Percentiles rank a stretch among this genome's conserved stretches.
Evolutionary conservation across 2,797 vertebrate species (phyloP).

Genomic region (Linurgus olivaceus): DNA sequence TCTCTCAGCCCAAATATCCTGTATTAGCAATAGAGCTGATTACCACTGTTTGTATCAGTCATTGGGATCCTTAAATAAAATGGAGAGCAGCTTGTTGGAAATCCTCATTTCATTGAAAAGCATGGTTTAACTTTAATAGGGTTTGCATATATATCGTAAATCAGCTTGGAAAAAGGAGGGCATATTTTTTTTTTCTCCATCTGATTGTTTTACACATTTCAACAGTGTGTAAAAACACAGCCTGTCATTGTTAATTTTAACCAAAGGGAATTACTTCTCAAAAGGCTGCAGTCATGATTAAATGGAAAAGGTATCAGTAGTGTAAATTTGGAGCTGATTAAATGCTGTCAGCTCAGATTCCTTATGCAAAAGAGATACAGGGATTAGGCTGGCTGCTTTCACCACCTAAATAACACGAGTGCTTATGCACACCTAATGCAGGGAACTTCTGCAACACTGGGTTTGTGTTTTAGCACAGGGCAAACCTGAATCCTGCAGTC

Average conservation of each 20-base stretch:
- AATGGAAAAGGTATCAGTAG: constrained; percentile 64
- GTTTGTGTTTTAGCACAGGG: background rate
- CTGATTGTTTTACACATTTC: constrained; percentile 58
- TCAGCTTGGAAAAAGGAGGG: constrained; percentile 55
- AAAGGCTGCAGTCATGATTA: constrained; percentile 44
- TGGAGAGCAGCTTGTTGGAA: constrained; percentile 53
- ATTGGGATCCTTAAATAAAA: constrained; percentile 62
- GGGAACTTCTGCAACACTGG: background rate
- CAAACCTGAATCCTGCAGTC: background rate
- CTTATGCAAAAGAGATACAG: constrained; percentile 27
- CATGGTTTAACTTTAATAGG: constrained; percentile 70
- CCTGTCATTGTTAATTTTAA: constrained; percentile 65
- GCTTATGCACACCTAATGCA: background rate
- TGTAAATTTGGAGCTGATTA: constrained; percentile 70
- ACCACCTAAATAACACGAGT: background rate
- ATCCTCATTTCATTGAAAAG: constrained; percentile 69
- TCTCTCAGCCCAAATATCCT: constrained; percentile 48
- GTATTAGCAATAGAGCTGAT: constrained; percentile 39
- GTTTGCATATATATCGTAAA: constrained; percentile 68
- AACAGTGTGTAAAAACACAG: constrained; percentile 59
- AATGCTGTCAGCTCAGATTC: constrained; percentile 54
- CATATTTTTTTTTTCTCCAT: constrained; percentile 24
- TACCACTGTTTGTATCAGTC: constrained; percentile 46
- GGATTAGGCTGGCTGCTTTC: constrained; percentile 29
- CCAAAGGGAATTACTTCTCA: constrained; percentile 58